Evolutionary conservation across 1,140 invertebrate species (phyloP), one percentile per base, ranked within the genome.

Genomic region (Pseudachorutes palmiensis): DNA sequence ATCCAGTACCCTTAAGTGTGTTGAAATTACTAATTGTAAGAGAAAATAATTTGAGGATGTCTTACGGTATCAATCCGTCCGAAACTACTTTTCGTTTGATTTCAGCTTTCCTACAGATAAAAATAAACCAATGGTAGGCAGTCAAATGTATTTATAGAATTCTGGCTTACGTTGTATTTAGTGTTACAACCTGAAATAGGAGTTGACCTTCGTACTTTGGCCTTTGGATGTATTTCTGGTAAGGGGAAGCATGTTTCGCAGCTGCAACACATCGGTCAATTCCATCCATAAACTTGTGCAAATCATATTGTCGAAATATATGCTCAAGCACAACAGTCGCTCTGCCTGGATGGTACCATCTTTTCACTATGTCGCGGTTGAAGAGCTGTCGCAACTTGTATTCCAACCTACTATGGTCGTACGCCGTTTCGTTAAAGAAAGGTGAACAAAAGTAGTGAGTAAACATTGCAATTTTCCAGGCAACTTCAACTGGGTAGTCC

Each of bases 381-480:
- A 55, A 55, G 51, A 55, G 24, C 24, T 55, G 51, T 55, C 51
- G 51, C 12, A 55, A 24, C 24, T 55, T 55, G 24, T 55, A 55
- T 22, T 55, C 24, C 9, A 55, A 22, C 5, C 51, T 14, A 24
- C 51, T 55, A 22, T 55, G 51, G 51, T 55, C 51, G 24, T 19
- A 55, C 5, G 51, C 51, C 3, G 51, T 16, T 14, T 14, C 12
- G 24, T 55, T 55, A 55, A 55, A 55, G 24, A 14, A 26, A 9
- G 9, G 12, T 5, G 51, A 9, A 24, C 51, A 55, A 22, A 16
- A 24, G 51, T 55, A 55, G 51, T 55, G 51, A 14, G 51, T 24
- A 55, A 55, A 55, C 51, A 55, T 55, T 5, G 5, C 24, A 3
- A 55, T 14, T 55, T 55, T 55, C 51, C 51, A 55, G 51, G 51